These are phyloP conservation scores for Machimus atricapillus DNA, from an alignment of 2,888 invertebrate species.

Conservation along the genomic window DNA sequence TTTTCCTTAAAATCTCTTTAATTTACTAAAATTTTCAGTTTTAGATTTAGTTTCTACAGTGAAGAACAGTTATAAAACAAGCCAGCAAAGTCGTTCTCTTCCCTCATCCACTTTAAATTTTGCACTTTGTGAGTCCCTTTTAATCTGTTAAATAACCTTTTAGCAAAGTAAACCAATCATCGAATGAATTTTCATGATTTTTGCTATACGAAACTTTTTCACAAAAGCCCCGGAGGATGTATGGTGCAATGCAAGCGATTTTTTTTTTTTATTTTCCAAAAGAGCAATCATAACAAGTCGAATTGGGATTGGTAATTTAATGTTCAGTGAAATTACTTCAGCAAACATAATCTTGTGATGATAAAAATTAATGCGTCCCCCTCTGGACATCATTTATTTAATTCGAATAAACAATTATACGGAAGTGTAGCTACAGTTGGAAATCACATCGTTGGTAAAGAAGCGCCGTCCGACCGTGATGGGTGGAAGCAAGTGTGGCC, in stretches of 20 bases:
- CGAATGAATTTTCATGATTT: not conserved
- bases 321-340: not conserved
- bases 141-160: not conserved
- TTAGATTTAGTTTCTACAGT: not conserved
- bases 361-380: not conserved
- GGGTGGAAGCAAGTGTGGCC: not conserved
- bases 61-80: not conserved
- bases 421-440: not conserved
- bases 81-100: not conserved
- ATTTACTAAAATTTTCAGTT: not conserved
- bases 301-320: not conserved
- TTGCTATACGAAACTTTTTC: not conserved
- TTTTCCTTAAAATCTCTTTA: not conserved
- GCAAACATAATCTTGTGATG: not conserved
- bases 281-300: not conserved
- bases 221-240: not conserved
- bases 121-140: not conserved
- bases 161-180: not conserved
- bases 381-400: not conserved
- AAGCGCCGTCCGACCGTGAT: not conserved
- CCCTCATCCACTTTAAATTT: not conserved
- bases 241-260: not conserved
- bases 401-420: not conserved
- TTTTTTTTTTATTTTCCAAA: not conserved
- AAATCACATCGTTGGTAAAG: not conserved